Evolutionary conservation across 2,888 invertebrate species (phyloP).

Genomic region (Temnothorax unifasciatus): DNA sequence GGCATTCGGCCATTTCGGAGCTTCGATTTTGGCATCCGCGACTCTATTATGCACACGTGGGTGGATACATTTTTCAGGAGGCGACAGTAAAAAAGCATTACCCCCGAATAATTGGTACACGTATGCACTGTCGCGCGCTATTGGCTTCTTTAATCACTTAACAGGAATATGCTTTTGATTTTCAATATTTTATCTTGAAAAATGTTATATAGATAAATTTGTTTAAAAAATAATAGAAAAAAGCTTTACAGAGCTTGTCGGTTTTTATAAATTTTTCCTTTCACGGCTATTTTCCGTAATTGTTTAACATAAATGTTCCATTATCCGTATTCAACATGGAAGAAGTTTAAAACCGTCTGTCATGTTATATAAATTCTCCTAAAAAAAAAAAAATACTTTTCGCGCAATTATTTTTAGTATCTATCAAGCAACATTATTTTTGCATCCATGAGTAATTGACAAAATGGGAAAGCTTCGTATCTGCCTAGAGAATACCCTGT

Average conservation of each 20-base stretch:
- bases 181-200: slow-evolving; percentile 35
- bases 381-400: slow-evolving; percentile 12
- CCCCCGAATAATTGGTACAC: slow-evolving; percentile 32
- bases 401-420: background rate
- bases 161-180: slow-evolving; percentile 54
- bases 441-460: slow-evolving; percentile 22
- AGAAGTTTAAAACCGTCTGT: slow-evolving; percentile 17
- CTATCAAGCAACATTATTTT: slow-evolving; percentile 7
- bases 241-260: background rate
- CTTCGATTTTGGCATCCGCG: slow-evolving; percentile 33
- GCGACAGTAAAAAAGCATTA: slow-evolving; percentile 56
- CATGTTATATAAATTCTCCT: background rate
- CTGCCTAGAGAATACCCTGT: background rate
- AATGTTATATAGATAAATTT: slow-evolving; percentile 18
- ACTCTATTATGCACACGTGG: slow-evolving; percentile 40
- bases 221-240: background rate
- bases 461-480: slow-evolving; percentile 36
- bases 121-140: slow-evolving; percentile 22
- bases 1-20: slow-evolving; percentile 31
- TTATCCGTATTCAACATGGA: background rate
- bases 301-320: slow-evolving; percentile 40
- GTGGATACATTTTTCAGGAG: slow-evolving; percentile 29
- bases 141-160: slow-evolving; percentile 33
- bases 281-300: slow-evolving; percentile 30
- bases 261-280: slow-evolving; percentile 25